Base-by-base conservation (phyloP, 2,888 invertebrate genomes). In the Drosophila putrida region DNA sequence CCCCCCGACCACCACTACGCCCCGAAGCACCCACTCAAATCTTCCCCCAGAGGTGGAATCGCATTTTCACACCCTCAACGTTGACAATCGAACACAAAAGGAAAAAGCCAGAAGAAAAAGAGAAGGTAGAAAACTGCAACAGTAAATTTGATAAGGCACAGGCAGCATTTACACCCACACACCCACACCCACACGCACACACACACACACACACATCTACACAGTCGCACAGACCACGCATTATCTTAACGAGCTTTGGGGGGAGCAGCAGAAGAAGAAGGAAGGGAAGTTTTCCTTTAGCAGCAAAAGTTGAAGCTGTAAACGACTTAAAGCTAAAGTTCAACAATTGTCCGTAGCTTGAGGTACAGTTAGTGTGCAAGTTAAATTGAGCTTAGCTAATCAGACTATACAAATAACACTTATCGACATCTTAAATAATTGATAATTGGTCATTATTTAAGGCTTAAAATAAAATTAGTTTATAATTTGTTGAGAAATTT, bases 111-210 rank as follows among this genome's bases (percentile, higher is more conserved):
- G n/a, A 50, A 13, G 41, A 15, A 20, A 28, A 27, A 39, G n/a
- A 39, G 11, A 46, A 38, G 43, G 38, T 20, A 44, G 58, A 65
- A 71, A 75, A 75, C 47, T 75, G 76, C 71, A 75, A 51, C 49
- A 60, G 67, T 46, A 38, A 71, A 53, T 60, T 67, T 67, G 71
- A 75, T 70, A 70, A 58, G 62, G 74, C 63, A 70, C 62, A 62
- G 46, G 13, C 60, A 33, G 8, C 33, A 54, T 38, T 27, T n/a
- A n/a, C 38, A n/a, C 50, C 20, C 9, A 4, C 27, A 41, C 9
- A 44, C 50, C 43, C 36, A 28, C 33, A 50, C 8, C 8, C 39
- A 43, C 38, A 27, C 25, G 6, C 38, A n/a, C 31, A 31, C 20
- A 4, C 15, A 41, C 4, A 31, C 44, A 43, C 36, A 39, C 41